Conservation (phyloP, 2,113 vertebrate species). For the Microtus montanus region DNA sequence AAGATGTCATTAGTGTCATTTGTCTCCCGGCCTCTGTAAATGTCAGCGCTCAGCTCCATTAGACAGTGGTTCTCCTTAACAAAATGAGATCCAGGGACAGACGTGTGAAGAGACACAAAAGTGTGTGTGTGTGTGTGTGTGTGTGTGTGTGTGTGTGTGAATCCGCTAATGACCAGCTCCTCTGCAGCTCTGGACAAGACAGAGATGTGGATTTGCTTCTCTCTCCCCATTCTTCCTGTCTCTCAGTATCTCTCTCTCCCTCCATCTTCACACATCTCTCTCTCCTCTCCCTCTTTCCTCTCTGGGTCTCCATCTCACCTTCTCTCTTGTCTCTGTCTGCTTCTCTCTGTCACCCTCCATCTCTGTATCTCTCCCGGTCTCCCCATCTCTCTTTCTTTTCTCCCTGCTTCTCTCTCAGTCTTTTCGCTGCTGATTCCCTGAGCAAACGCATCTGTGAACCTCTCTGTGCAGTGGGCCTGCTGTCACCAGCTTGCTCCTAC, state of each 20-base stretch:
- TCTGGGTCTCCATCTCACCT: background rate
- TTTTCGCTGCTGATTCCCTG: background rate
- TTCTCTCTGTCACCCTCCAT: background rate
- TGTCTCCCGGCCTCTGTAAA: too few species aligned
- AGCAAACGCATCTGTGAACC: background rate
- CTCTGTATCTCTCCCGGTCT: too few species aligned
- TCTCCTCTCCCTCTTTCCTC: background rate
- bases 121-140: background rate
- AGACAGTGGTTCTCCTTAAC: too few species aligned
- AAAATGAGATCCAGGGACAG: too few species aligned
- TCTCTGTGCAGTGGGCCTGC: background rate
- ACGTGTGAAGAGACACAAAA: too few species aligned
- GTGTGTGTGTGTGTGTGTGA: background rate
- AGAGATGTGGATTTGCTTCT: background rate
- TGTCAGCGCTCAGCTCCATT: too few species aligned
- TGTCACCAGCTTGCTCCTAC: too few species aligned
- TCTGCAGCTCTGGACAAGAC: background rate
- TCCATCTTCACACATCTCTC: too few species aligned
- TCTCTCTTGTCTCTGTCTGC: background rate
- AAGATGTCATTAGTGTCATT: too few species aligned
- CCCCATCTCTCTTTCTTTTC: background rate
- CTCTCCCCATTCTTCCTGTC: background rate
- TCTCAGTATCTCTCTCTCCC: background rate
- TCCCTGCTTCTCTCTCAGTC: background rate
- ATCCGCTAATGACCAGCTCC: accelerated